Evolutionary conservation across 2,113 vertebrate genomes (phyloP), one percentile per base, ranked within the genome.

Genomic region (Sinocyclocheilus maitianheensis): DNA sequence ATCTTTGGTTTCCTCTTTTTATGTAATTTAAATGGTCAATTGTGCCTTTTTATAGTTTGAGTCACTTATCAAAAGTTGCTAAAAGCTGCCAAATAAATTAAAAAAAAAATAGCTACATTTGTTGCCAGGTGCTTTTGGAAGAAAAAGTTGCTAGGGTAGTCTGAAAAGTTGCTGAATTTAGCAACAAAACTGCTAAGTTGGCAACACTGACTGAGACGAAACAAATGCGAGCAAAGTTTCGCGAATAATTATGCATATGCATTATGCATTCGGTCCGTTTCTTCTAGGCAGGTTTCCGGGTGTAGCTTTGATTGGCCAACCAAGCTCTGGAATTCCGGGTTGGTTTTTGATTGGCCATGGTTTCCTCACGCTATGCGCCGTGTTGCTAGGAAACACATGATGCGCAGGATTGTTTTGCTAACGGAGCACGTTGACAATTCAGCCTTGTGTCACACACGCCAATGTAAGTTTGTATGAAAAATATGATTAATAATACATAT

Each of bases 351-450:
- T 71, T 72, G 67, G 67, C 65, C 81, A 16, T 79, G 34, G 22
- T 12, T 48, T 3, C 46, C 10, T 48, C 46, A 48, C 2, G 46
- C 46, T 12, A 48, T 48, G 74, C 2, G 46, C 46, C 3, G 12
- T 48, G 74, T 79, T 82, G 80, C 80, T 82, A 69, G 24, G 80
- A 18, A 30, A 82, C 80, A 26, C 18, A 30, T 12, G 63, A 81
- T n/a, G 40, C 58, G 20, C 37, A 65, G 24, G 37, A 16, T 34
- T 14, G 30, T 34, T 71, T 1, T 43, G 10, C 9, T 11, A 46
- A 43, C 2, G 43, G 2, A 5, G 43, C 22, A 10, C 11, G 26
- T 58, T 13, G 30, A 78, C 26, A 51, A 30, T 34, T 78, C 55
- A 4, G 7, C 10, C 10, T 40, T 30, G 16, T 26, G 20, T 20